A percentile compares a stretch with the other conserved stretches of the same genome.
Conservation (phyloP, 2,888 invertebrate genomes). For the Mythimna pallens region DNA sequence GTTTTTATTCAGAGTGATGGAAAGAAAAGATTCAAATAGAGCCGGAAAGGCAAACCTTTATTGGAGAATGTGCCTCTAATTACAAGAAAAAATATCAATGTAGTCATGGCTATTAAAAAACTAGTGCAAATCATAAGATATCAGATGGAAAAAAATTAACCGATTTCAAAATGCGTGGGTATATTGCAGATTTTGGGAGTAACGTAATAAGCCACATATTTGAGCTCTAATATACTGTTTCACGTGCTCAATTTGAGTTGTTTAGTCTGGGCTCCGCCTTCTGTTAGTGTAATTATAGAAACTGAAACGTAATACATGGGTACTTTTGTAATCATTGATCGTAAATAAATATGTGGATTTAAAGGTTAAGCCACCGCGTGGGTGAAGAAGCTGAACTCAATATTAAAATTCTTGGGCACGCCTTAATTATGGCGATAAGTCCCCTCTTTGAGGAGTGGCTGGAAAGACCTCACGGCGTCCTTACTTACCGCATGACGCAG, state of each 20-base stretch:
- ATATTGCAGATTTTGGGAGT: no score
- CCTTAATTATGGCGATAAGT: no score
- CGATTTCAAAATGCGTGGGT: no score
- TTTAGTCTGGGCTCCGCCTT: slow-evolving; percentile 5
- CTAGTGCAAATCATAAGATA: no score
- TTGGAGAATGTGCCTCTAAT: no score
- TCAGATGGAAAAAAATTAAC: no score
- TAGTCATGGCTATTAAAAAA: no score
- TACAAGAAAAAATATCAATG: no score
- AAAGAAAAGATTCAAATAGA: neutral
- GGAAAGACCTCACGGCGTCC: no score
- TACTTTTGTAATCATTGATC: neutral
- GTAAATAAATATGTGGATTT: neutral
- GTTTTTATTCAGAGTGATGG: neutral
- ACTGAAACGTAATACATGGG: neutral
- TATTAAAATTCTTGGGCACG: neutral
- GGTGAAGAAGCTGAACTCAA: neutral
- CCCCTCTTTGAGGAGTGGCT: no score
- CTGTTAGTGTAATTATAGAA: neutral
- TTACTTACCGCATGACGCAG: no score
- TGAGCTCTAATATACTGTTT: neutral
- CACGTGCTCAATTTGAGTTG: neutral
- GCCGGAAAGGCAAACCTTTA: neutral
- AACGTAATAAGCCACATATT: no score
- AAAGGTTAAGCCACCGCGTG: neutral